Evolutionary conservation across 2,888 invertebrate genomes (phyloP).

Genomic region (Lasius fuliginosus): DNA sequence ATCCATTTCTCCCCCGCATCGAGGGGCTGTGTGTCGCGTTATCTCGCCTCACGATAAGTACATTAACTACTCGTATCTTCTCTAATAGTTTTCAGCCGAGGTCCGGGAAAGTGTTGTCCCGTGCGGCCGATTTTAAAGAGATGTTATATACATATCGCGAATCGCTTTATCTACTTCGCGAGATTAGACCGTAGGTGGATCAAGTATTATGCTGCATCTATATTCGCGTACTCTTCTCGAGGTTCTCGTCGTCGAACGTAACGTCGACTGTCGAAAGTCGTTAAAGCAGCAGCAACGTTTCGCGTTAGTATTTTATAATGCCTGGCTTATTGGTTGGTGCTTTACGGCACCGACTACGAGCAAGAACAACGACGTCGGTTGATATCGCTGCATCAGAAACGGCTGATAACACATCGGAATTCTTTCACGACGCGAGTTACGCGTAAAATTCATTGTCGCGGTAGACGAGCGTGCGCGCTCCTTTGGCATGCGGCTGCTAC

Average conservation of each 20-base stretch:
- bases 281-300: conserved; percentile 21
- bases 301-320: conserved; percentile 30
- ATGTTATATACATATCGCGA: conserved; percentile 31
- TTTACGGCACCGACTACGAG: conserved; percentile 19
- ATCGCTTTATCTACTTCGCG: conserved; percentile 24
- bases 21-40: conserved; percentile 63
- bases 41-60: conserved; percentile 72
- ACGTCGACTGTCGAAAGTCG: conserved; percentile 2
- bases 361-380: conserved; percentile 1
- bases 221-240: background rate
- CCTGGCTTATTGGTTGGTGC: conserved; percentile 3
- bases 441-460: conserved; percentile 50
- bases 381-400: conserved; percentile 38
- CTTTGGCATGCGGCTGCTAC: conserved; percentile 47
- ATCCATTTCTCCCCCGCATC: conserved; percentile 69
- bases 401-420: conserved; percentile 42
- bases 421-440: conserved; percentile 23
- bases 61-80: conserved; percentile 76
- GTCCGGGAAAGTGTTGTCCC: conserved; percentile 69
- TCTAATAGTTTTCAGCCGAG: conserved; percentile 75
- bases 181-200: conserved; percentile 44
- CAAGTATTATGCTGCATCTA: conserved; percentile 29
- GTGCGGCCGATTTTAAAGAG: conserved; percentile 62
- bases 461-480: conserved; percentile 24
- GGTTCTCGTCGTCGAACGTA: conserved; percentile 9